Percentiles rank a stretch among this genome's conserved stretches.
Evolutionary conservation across 2,888 invertebrate species (phyloP).

Genomic region (Drosophila borealis): DNA sequence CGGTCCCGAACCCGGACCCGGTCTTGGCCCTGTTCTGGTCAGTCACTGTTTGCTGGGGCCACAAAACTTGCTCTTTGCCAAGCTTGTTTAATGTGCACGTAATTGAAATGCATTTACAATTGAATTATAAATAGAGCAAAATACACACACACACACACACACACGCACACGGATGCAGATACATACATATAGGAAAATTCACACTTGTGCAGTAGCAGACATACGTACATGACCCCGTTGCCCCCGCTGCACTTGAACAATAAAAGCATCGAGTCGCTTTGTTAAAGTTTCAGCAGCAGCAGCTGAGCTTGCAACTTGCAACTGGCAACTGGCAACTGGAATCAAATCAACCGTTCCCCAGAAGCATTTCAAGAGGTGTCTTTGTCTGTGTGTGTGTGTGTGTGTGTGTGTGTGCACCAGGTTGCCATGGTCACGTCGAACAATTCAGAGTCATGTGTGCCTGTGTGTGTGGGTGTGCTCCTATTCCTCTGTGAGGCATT

Average conservation of each 20-base stretch:
- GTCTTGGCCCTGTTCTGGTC: not conserved
- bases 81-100: constrained; percentile 79
- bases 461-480: constrained; percentile 17
- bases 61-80: constrained; percentile 62
- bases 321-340: constrained; percentile 50
- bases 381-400: constrained; percentile 19
- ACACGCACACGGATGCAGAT: constrained; percentile 13
- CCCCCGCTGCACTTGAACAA: constrained; percentile 34
- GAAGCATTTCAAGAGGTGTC: constrained; percentile 69
- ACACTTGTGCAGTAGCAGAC: constrained; percentile 39
- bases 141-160: constrained; percentile 50
- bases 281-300: constrained; percentile 68
- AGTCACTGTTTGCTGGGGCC: constrained; percentile 11
- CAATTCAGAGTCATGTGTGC: constrained; percentile 44
- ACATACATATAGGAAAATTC: constrained; percentile 43
- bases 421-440: constrained; percentile 71
- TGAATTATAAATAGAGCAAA: constrained; percentile 80
- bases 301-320: constrained; percentile 59
- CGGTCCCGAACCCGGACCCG: constrained; percentile 12
- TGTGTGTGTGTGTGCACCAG: constrained; percentile 38
- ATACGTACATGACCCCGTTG: not conserved
- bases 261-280: constrained; percentile 65
- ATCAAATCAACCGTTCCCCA: constrained; percentile 78
- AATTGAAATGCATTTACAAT: constrained; percentile 81
- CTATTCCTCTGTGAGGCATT: constrained; percentile 56